phyloP scores from a whole-genome alignment of 2,113 vertebrate species.

The Podarcis raffonei region DNA sequence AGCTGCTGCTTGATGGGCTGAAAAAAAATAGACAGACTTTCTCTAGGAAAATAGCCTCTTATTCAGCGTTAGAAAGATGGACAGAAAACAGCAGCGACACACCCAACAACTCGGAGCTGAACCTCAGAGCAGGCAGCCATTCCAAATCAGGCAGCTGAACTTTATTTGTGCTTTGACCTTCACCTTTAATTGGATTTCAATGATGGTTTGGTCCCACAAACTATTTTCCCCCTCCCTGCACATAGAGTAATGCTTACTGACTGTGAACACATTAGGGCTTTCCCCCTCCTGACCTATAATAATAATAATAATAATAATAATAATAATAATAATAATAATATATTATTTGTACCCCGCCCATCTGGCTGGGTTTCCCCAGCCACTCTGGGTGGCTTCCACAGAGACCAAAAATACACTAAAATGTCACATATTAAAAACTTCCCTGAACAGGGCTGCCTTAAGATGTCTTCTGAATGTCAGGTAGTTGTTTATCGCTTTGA shows the following conservation, averaged over 20 bases:
- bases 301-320: no score
- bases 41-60: conserved; percentile 54
- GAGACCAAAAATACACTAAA: no score
- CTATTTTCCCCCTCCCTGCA: fast-evolving
- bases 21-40: conserved; percentile 31
- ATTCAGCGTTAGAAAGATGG: conserved; percentile 35
- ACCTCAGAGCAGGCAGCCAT: conserved; percentile 43
- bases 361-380: no score
- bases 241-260: neutral
- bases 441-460: no score
- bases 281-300: no score
- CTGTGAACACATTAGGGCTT: neutral
- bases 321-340: no score
- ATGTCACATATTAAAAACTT: no score
- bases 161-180: neutral
- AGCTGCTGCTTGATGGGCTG: neutral
- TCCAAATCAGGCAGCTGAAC: neutral
- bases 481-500: no score
- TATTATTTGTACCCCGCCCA: no score
- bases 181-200: conserved; percentile 1
- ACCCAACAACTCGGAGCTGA: neutral
- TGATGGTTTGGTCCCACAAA: conserved; percentile 15
- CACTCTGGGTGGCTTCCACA: no score
- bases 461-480: no score
- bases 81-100: conserved; percentile 36